phyloP scores from a whole-genome alignment of 2,113 vertebrate genomes.

The Crotalus helleri region DNA sequence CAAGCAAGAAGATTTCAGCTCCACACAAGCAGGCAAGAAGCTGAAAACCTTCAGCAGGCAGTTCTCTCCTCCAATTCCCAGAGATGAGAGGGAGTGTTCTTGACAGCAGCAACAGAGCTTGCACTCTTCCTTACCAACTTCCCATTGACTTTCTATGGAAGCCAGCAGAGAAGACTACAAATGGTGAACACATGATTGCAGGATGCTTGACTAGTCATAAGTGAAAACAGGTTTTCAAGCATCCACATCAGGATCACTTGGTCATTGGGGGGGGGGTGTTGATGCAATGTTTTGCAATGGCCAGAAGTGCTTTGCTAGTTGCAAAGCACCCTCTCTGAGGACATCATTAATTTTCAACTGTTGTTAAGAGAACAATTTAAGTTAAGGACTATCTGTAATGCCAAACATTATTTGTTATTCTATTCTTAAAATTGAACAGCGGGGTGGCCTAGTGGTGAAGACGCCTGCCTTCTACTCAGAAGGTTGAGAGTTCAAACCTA shows the following conservation, averaged over 20 bases:
- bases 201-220: background rate
- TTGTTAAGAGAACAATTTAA: background rate
- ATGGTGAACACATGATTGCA: background rate
- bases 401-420: background rate
- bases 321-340: background rate
- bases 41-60: background rate
- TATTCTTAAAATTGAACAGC: background rate
- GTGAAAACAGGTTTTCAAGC: background rate
- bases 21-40: background rate
- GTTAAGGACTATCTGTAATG: background rate
- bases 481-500: background rate
- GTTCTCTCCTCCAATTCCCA: background rate
- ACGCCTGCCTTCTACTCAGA: background rate
- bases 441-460: background rate
- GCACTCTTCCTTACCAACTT: background rate
- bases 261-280: background rate
- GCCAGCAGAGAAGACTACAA: background rate
- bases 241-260: background rate
- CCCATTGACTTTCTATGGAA: background rate
- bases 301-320: background rate
- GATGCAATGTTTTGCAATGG: background rate
- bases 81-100: background rate
- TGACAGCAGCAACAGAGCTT: background rate
- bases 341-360: background rate
- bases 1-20: too few relatives aligned